A percentile compares a stretch with the other conserved stretches of the same genome.
These are phyloP conservation scores for Labroides dimidiatus DNA, from an alignment of 2,797 vertebrate species.

Conservation along the genomic window DNA sequence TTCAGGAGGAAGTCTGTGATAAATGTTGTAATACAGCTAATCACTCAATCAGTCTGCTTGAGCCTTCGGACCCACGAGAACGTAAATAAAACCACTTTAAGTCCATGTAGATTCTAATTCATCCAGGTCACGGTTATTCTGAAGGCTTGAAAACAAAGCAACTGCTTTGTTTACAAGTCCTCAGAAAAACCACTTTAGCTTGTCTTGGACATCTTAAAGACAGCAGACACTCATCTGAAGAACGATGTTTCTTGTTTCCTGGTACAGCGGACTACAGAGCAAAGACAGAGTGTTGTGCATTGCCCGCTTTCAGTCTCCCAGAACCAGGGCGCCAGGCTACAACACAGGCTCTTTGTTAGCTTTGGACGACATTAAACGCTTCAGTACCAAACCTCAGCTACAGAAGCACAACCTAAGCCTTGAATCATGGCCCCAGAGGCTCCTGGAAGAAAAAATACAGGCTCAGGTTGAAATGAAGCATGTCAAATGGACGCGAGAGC, in stretches of 20 bases:
- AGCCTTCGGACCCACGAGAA: neutral
- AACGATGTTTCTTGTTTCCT: conserved; percentile 64
- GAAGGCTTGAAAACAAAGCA: too few species aligned
- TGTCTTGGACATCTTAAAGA: conserved; percentile 22
- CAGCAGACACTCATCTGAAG: conserved; percentile 47
- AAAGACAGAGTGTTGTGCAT: conserved; percentile 62
- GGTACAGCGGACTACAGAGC: conserved; percentile 55
- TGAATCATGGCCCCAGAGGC: conserved; percentile 75
- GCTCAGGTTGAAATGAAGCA: conserved; percentile 79
- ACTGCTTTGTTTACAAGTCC: too few species aligned
- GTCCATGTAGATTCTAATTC: too few species aligned
- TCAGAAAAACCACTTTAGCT: conserved; percentile 50
- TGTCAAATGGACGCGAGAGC: conserved; percentile 80
- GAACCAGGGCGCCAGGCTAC: conserved; percentile 75
- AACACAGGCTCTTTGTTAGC: conserved; percentile 81
- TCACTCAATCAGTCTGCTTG: neutral
- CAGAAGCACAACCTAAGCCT: conserved; percentile 73
- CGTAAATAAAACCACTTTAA: too few species aligned
- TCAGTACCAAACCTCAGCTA: conserved; percentile 73
- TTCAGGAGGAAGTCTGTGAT: too few species aligned
- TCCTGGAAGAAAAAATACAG: conserved; percentile 77
- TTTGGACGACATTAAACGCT: conserved; percentile 80
- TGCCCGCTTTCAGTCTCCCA: conserved; percentile 78
- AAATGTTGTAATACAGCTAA: too few species aligned
- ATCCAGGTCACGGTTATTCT: too few species aligned